These are phyloP conservation scores for Muscidifurax raptorellus DNA, from an alignment of 1,140 invertebrate genomes.

Conservation along the genomic window DNA sequence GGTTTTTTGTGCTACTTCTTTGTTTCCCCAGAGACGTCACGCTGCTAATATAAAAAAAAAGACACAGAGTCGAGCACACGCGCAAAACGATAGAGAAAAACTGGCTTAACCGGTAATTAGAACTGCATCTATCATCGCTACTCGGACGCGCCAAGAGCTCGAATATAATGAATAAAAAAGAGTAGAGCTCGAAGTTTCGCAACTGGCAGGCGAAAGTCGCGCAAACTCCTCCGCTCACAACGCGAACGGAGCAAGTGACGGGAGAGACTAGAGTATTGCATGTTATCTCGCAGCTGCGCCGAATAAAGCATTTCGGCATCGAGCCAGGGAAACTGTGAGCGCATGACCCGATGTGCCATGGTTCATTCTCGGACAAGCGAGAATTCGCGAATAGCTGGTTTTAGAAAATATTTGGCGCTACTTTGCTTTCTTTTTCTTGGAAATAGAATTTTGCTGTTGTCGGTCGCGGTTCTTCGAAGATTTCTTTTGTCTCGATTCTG, in stretches of 20 bases:
- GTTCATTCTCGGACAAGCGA: background rate
- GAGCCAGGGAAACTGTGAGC: conserved; percentile 1
- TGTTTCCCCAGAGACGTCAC: no score
- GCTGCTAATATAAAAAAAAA: no score
- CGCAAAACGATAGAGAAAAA: background rate
- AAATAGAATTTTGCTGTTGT: background rate
- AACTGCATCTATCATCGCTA: background rate
- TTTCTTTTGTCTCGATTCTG: background rate
- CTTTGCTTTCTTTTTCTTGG: background rate
- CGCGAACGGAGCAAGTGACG: conserved; percentile 17
- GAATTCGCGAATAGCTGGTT: background rate
- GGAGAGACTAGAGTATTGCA: background rate
- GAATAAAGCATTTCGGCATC: background rate
- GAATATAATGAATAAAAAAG: background rate
- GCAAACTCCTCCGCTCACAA: background rate
- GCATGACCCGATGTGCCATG: background rate
- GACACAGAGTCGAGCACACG: background rate
- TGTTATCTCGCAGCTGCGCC: background rate
- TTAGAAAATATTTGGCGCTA: background rate
- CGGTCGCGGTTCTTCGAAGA: background rate
- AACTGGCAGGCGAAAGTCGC: background rate
- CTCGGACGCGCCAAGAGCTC: background rate
- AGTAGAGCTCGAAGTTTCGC: background rate
- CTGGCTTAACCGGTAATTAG: background rate
- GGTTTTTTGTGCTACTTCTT: no score